Conservation (phyloP, 2,888 invertebrate species). For the Seira musarum region DNA sequence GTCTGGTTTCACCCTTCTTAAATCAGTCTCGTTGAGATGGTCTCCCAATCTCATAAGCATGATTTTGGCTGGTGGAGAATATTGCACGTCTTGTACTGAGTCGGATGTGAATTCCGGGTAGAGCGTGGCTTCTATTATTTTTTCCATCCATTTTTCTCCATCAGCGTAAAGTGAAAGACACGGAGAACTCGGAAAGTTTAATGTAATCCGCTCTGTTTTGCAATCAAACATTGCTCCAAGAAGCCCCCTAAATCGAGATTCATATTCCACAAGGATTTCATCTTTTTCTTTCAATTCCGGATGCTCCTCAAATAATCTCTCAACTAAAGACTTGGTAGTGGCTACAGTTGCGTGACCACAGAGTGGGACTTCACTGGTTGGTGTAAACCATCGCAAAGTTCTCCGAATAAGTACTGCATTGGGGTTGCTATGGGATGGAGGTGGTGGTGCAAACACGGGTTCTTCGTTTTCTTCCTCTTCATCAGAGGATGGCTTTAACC, state of each 20-base stretch:
- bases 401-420: slow-evolving; percentile 2
- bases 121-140: slow-evolving; percentile 65
- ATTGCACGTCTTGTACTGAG: slow-evolving; percentile 68
- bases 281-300: slow-evolving; percentile 54
- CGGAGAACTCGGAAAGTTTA: slow-evolving; percentile 41
- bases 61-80: slow-evolving; percentile 68
- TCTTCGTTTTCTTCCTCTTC: background rate
- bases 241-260: slow-evolving; percentile 34
- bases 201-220: slow-evolving; percentile 35
- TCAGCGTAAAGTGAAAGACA: slow-evolving; percentile 61
- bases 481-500: slow-evolving; percentile 52
- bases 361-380: slow-evolving; percentile 74
- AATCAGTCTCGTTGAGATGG: slow-evolving; percentile 43
- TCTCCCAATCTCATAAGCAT: slow-evolving; percentile 70
- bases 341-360: slow-evolving; percentile 76
- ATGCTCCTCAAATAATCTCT: slow-evolving; percentile 70
- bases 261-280: slow-evolving; percentile 39
- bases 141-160: slow-evolving; percentile 66
- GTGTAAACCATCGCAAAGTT: slow-evolving; percentile 75
- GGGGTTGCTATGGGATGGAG: too few species aligned
- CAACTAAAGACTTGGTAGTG: slow-evolving; percentile 73
- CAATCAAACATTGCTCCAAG: slow-evolving; percentile 38
- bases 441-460: too few species aligned
- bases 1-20: slow-evolving; percentile 67
- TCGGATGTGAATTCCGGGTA: slow-evolving; percentile 50